Percentiles rank a stretch among this genome's conserved stretches.
phyloP scores from a whole-genome alignment of 2,888 invertebrate genomes.

The Pammene fasciana region DNA sequence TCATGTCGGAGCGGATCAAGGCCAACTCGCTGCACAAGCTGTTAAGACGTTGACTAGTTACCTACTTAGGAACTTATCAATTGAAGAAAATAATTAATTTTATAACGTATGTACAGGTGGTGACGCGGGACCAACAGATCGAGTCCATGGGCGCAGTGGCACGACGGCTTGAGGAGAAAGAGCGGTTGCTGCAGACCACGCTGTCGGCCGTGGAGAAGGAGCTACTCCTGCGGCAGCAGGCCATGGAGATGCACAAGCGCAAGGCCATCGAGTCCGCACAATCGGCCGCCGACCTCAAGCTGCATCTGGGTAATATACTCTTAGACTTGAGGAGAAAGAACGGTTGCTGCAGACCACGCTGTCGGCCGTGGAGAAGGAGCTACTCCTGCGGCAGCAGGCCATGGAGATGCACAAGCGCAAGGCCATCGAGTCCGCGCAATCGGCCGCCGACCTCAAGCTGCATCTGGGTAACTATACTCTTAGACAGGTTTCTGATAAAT shows the following conservation, averaged over 20 bases:
- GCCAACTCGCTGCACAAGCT: conserved; percentile 97
- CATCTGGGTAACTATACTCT: conserved; percentile 88
- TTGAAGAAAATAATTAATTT: no score
- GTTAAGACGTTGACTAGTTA: no score
- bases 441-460: conserved; percentile 97
- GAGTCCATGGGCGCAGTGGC: conserved; percentile 98
- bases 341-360: conserved; percentile 95
- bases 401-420: conserved; percentile 99
- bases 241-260: conserved; percentile 98
- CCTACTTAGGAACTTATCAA: no score
- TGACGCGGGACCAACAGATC: conserved; percentile 92
- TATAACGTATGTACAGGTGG: conserved; percentile 84
- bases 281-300: conserved; percentile 97
- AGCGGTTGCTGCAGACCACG: conserved; percentile 95
- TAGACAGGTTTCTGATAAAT: no score
- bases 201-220: conserved; percentile 97
- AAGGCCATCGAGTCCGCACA: conserved; percentile 99
- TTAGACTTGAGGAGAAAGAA: conserved; percentile 94
- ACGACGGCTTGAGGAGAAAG: conserved; percentile 97
- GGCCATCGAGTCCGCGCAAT: conserved; percentile 98
- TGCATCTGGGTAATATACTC: conserved; percentile 89
- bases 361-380: conserved; percentile 96
- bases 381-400: conserved; percentile 95
- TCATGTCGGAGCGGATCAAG: conserved; percentile 98
- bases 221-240: conserved; percentile 94